Evolutionary conservation across 2,797 vertebrate species (phyloP).

Genomic region (Danio tinwini): DNA sequence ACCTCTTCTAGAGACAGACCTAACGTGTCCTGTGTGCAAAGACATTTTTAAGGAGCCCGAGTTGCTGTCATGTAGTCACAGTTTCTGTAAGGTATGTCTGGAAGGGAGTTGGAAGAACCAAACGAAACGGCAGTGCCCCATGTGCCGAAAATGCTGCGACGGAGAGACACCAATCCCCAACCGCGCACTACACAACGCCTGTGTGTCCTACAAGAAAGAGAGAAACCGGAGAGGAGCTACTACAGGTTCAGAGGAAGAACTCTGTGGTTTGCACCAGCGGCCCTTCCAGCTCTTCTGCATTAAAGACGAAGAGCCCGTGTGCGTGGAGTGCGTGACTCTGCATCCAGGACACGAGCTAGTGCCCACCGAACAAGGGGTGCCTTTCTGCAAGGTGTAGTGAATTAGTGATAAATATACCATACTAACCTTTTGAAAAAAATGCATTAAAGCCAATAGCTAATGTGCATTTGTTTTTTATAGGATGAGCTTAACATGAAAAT

Average conservation of each 20-base stretch:
- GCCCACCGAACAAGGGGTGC: slow-evolving; percentile 54
- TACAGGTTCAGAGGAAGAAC: background rate
- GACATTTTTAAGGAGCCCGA: slow-evolving; percentile 78
- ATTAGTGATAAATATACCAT: background rate
- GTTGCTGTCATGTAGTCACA: slow-evolving; percentile 79
- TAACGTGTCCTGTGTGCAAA: slow-evolving; percentile 80
- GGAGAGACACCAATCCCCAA: slow-evolving; percentile 63
- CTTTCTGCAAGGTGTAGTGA: slow-evolving; percentile 69
- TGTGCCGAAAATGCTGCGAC: slow-evolving; percentile 64
- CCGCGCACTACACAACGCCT: slow-evolving; percentile 68
- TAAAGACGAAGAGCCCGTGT: slow-evolving; percentile 77
- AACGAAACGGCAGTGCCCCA: slow-evolving; percentile 65
- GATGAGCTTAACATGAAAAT: slow-evolving; percentile 71
- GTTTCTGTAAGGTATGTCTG: slow-evolving; percentile 79
- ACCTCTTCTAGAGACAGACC: slow-evolving; percentile 69
- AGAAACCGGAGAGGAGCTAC: background rate
- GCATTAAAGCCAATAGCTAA: background rate
- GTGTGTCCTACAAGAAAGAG: slow-evolving; percentile 68
- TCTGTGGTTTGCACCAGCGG: slow-evolving; percentile 73
- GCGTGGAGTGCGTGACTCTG: slow-evolving; percentile 73
- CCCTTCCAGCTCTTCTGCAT: slow-evolving; percentile 76
- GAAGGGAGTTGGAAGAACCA: slow-evolving; percentile 72
- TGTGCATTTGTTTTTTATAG: slow-evolving; percentile 58
- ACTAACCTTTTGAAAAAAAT: background rate
- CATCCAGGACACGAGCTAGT: slow-evolving; percentile 71